These are phyloP conservation scores for Psilopsiagon aymara DNA, from an alignment of 2,113 vertebrate genomes.

Conservation along the genomic window DNA sequence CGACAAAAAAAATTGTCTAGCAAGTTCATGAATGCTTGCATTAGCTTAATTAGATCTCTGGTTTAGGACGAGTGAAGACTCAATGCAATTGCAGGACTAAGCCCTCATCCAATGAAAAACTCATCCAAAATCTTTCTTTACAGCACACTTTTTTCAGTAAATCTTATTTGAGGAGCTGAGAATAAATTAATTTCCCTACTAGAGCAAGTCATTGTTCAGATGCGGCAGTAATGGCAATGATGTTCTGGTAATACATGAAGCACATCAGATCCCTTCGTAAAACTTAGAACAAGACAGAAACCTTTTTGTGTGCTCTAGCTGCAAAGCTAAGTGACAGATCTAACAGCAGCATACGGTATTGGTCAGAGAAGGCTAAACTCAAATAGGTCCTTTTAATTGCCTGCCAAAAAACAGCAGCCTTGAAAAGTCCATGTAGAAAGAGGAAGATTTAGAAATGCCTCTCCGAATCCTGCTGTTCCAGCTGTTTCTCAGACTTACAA, in stretches of 20 bases:
- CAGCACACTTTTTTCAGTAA: neutral
- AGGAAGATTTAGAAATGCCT: neutral
- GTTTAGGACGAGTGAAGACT: neutral
- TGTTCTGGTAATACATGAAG: neutral
- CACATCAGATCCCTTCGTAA: neutral
- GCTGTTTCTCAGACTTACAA: constrained; percentile 27
- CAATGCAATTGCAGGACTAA: neutral
- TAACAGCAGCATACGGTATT: neutral
- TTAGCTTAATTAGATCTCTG: neutral
- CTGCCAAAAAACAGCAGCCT: constrained; percentile 34
- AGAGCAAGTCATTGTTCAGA: neutral
- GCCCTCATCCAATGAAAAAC: neutral
- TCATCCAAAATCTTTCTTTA: neutral
- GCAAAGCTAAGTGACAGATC: neutral
- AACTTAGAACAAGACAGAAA: neutral
- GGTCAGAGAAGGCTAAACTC: neutral
- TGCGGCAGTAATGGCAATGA: neutral
- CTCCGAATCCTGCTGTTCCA: constrained; percentile 22
- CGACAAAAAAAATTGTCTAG: neutral
- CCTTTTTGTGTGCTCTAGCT: neutral
- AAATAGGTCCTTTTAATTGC: constrained; percentile 24
- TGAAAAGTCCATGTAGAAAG: neutral
- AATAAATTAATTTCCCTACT: neutral
- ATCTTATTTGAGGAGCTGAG: neutral
- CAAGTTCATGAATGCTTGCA: neutral